A percentile compares a stretch with the other conserved stretches of the same genome.
These are phyloP conservation scores for Glaucidium brasilianum DNA, from an alignment of 2,113 vertebrate genomes.

Conservation along the genomic window DNA sequence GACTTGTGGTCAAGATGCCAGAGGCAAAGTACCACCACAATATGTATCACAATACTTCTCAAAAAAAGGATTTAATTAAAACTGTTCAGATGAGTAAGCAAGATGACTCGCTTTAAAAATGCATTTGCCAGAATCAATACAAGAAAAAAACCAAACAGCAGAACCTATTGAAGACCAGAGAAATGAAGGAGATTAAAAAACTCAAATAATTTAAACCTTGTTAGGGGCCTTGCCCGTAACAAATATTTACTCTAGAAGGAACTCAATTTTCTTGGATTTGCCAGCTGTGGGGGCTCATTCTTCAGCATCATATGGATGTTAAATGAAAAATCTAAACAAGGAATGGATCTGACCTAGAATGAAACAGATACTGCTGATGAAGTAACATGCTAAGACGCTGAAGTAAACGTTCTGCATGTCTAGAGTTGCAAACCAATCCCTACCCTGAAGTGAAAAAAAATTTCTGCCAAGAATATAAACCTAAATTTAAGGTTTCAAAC, in stretches of 20 bases:
- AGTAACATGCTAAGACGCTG: background rate
- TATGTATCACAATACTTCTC: background rate
- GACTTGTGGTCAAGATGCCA: background rate
- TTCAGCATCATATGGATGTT: background rate
- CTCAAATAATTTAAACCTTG: background rate
- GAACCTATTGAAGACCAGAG: background rate
- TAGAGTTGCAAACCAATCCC: background rate
- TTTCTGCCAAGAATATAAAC: background rate
- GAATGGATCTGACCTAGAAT: background rate
- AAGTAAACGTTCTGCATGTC: background rate
- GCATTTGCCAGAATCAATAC: background rate
- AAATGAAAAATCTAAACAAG: background rate
- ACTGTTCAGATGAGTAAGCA: background rate
- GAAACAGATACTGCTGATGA: background rate
- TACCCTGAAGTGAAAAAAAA: background rate
- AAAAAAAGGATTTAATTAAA: background rate
- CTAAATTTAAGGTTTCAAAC: background rate
- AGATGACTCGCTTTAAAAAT: background rate
- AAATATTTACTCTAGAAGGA: background rate
- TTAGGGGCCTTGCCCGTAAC: background rate
- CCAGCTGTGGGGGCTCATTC: background rate
- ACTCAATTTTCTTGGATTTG: background rate
- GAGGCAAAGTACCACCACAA: background rate
- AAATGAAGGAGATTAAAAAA: background rate
- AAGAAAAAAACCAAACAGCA: background rate